Evolutionary conservation across 2,797 vertebrate species (phyloP), one percentile per base, ranked within the genome.

Genomic region (Microchirus variegatus): DNA sequence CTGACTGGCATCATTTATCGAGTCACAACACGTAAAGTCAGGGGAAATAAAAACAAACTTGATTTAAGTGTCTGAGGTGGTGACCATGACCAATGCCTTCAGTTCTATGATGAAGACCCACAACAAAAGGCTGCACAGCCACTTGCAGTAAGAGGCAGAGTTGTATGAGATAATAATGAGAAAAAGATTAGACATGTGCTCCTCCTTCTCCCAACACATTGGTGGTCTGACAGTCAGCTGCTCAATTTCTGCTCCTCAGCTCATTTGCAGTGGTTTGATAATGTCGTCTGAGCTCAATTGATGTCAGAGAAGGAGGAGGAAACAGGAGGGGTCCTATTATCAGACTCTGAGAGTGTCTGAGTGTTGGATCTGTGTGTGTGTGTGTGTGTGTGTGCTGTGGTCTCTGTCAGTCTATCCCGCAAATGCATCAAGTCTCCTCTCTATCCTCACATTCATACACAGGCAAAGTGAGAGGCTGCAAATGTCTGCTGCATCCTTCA

Each of bases 141-240:
- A 31, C 31, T 31, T 31, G 5, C 22, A 22, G 22, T 22, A 22
- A 73, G 72, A 72, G 48, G 41, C 59, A 77, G 63, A 63, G 59
- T 77, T 78, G 53, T 17, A 71, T 59, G 44, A 75, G 67, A 70
- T 22, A 54, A 78, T 81, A 82, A 82, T 53, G 73, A 68, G 69
- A 85, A 82, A 53, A 75, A 68, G 69, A 85, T 79, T 62, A 58
- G 35, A 26, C 54, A 52, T 75, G 62, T 64, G 66, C 62, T 76
- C 5, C 43, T 75, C 73, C 59, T 77, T 72, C 69, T 86, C 63
- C 68, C 65, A 31, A 76, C 78, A 82, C 44, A 44, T 36, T 49
- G 60, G 68, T 69, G 71, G 64, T 67, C 49, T 71, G 71, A 65
- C 55, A 45, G 44, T 17, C 42, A 11, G 59, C 65, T 69, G 71